These are phyloP conservation scores for Spodoptera littoralis DNA, from an alignment of 2,888 invertebrate genomes.

Conservation along the genomic window DNA sequence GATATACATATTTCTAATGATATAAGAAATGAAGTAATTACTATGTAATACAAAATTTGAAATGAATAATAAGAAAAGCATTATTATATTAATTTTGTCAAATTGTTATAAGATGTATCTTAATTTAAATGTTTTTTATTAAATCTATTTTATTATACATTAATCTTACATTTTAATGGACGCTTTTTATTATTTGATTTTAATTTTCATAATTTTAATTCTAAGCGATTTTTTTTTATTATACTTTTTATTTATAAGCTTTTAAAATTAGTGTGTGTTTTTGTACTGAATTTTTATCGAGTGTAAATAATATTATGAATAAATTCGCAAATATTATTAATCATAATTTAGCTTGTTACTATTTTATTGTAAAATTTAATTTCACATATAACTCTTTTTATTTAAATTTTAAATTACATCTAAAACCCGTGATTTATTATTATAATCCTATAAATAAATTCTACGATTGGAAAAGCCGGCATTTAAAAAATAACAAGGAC, in stretches of 20 bases:
- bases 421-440: conserved; percentile 37
- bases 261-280: conserved; percentile 24
- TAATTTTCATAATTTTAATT: conserved; percentile 14
- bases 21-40: too few relatives aligned
- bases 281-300: conserved; percentile 48
- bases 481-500: background rate
- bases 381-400: conserved; percentile 49
- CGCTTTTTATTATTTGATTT: conserved; percentile 32
- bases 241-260: conserved; percentile 26
- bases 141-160: conserved; percentile 50
- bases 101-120: conserved; percentile 7
- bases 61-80: too few relatives aligned
- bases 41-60: too few relatives aligned
- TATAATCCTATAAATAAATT: conserved; percentile 14
- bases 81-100: conserved; percentile 23
- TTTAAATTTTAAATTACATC: conserved; percentile 13
- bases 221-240: conserved; percentile 24
- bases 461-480: conserved; percentile 30
- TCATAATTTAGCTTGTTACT: background rate
- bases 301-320: conserved; percentile 30
- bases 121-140: conserved; percentile 26
- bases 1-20: too few relatives aligned
- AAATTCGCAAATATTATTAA: conserved; percentile 33
- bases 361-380: conserved; percentile 51
- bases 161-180: conserved; percentile 45